Percentiles rank a stretch among this genome's conserved stretches.
Conservation (phyloP, 2,797 vertebrate species). For the Trichosurus vulpecula region DNA sequence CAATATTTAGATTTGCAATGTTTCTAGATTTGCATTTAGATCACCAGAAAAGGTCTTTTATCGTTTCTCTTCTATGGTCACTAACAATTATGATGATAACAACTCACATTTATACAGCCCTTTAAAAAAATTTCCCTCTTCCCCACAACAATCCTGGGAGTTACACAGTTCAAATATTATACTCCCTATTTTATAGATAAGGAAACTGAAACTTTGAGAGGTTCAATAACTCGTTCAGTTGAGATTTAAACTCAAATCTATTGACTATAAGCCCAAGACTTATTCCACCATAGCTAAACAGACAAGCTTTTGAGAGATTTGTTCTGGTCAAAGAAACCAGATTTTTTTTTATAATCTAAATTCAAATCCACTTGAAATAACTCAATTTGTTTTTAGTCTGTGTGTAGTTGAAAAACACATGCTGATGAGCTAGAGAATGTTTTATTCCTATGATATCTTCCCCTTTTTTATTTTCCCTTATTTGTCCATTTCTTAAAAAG, state of each 20-base stretch:
- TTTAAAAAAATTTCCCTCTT: too few relatives aligned
- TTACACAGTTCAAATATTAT: too few relatives aligned
- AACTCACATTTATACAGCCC: too few relatives aligned
- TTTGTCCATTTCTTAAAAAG: background rate
- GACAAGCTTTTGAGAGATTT: too few relatives aligned
- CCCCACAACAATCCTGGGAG: too few relatives aligned
- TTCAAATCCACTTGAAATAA: background rate
- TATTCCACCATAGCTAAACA: background rate
- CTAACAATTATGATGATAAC: too few relatives aligned
- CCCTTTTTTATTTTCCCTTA: background rate
- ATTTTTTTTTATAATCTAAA: background rate
- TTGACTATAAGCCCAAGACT: background rate
- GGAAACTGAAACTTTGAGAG: too few relatives aligned
- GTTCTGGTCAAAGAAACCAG: background rate
- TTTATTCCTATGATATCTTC: background rate
- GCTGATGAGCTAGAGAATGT: background rate
- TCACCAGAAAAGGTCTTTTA: too few relatives aligned
- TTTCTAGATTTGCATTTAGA: too few relatives aligned
- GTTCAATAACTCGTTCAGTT: background rate
- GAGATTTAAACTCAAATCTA: background rate
- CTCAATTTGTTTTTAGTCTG: background rate
- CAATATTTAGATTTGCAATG: too few relatives aligned
- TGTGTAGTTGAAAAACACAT: background rate
- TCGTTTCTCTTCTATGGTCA: too few relatives aligned
- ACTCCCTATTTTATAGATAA: too few relatives aligned